Evolutionary conservation across 2,888 invertebrate genomes (phyloP), one percentile per base, ranked within the genome.

Genomic region (Elysia crispata): DNA sequence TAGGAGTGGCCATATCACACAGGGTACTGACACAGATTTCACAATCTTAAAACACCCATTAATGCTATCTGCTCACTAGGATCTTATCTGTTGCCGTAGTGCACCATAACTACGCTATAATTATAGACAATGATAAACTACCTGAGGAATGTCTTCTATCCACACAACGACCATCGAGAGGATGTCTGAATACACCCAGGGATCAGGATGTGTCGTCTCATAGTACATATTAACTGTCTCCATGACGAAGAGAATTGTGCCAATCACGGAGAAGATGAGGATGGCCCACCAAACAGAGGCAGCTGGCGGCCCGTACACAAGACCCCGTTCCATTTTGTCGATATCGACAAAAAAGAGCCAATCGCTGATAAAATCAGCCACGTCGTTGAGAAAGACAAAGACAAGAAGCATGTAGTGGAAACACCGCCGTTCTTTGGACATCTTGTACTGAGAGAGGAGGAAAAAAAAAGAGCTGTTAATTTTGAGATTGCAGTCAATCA

Each of bases 261-360:
- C 88, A 8, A 86, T 50, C 66, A 86, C 82, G 41, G 85, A 86
- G 81, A 88, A 86, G 18, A 80, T 81, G 11, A 87, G 57, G 18
- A 88, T 83, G n/a, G 81, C 54, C 30, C 50, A 81, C 20, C 30
- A 64, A 15, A 81, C 77, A 0, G 84, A 81, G 1, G 31, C 73
- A 0, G 80, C 83, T 0, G 85, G 83, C 11, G 85, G 85, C 6
- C 89, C 88, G 73, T 87, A 88, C 11, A 89, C 87, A 1, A 88
- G 84, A 1, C 87, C 89, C 30, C 82, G 74, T 57, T 86, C 83
- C 1, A 82, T 77, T 31, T 66, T 72, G 25, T 82, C 79, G 30
- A 88, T 79, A 73, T 88, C 87, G 1, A 50, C 66, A 54, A 84
- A 86, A 31, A 88, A 83, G 33, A 88, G 81, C 87, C 87, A 87